These are phyloP conservation scores for Eunapius fragilis DNA, from an alignment of 37 sponge, comb jelly and placozoan species.

Conservation along the genomic window DNA sequence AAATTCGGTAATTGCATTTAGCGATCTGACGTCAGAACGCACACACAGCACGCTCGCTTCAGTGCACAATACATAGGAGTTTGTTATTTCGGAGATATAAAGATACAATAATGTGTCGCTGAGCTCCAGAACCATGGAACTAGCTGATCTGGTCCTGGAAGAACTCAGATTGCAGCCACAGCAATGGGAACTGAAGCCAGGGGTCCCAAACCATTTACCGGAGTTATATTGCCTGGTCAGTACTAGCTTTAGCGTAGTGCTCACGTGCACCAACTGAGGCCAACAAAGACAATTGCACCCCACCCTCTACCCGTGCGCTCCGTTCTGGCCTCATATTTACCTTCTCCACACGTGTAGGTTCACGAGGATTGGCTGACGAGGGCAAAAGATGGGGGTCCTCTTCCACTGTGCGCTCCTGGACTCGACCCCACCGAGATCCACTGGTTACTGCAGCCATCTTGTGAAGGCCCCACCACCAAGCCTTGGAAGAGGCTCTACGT, in stretches of 20 bases:
- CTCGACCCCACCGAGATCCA: slow-evolving; percentile 44
- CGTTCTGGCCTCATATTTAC: neutral
- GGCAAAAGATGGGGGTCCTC: neutral
- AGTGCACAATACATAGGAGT: neutral
- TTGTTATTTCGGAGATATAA: neutral
- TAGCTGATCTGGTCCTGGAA: neutral
- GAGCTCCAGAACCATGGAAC: neutral
- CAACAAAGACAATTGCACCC: neutral
- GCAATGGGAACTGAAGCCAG: slow-evolving; percentile 47
- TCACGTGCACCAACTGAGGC: neutral
- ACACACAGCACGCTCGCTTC: neutral
- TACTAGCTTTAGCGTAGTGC: neutral
- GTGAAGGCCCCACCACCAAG: slow-evolving; percentile 29
- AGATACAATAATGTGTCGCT: neutral
- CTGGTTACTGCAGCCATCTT: slow-evolving; percentile 74
- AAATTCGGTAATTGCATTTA: neutral
- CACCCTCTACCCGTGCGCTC: neutral
- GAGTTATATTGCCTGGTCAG: slow-evolving; percentile 61
- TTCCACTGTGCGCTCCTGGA: neutral
- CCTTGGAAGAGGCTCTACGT: slow-evolving; percentile 44
- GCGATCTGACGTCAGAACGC: neutral
- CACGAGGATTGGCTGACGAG: slow-evolving; percentile 54
- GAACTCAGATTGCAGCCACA: slow-evolving; percentile 41
- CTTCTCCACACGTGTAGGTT: slow-evolving; percentile 26
- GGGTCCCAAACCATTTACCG: neutral